Conservation (phyloP, 1,140 invertebrate species). For the Mya arenaria region DNA sequence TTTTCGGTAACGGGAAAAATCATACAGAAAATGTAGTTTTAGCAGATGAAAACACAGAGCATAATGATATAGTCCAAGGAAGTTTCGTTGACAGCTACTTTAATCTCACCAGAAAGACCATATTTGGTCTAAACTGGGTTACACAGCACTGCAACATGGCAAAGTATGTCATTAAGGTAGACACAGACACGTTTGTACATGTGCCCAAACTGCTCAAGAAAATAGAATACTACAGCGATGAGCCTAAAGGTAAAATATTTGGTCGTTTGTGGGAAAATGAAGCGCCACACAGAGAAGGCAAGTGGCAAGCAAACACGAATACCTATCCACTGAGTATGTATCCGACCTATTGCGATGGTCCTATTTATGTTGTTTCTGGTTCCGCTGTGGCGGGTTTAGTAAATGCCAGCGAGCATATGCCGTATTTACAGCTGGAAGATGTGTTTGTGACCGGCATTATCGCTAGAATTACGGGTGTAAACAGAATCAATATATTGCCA, state of each 20-base stretch:
- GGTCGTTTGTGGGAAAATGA: not conserved
- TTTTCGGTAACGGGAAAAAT: constrained; percentile 33
- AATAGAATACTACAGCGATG: not conserved
- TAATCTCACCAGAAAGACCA: constrained; percentile 82
- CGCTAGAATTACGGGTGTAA: constrained; percentile 16
- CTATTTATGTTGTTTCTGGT: constrained; percentile 76
- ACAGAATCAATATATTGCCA: constrained; percentile 38
- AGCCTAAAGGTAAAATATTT: not conserved
- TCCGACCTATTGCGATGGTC: constrained; percentile 75
- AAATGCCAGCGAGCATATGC: constrained; percentile 58
- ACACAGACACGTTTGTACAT: constrained; percentile 93
- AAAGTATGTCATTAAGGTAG: constrained; percentile 91
- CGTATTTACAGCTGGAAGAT: constrained; percentile 76
- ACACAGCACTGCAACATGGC: constrained; percentile 83
- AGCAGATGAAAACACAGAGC: constrained; percentile 34
- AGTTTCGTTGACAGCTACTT: constrained; percentile 70
- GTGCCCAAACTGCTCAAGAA: constrained; percentile 81
- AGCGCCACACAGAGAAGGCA: constrained; percentile 23
- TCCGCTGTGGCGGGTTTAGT: constrained; percentile 69
- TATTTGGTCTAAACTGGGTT: constrained; percentile 92
- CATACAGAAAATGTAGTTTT: not conserved
- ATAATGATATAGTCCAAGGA: constrained; percentile 67
- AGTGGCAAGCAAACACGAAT: constrained; percentile 24
- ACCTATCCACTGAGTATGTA: constrained; percentile 58
- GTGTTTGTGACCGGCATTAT: constrained; percentile 77